A percentile compares a stretch with the other conserved stretches of the same genome.
These are phyloP conservation scores for Smittia aterrima DNA, from an alignment of 2,888 invertebrate species.

Conservation along the genomic window DNA sequence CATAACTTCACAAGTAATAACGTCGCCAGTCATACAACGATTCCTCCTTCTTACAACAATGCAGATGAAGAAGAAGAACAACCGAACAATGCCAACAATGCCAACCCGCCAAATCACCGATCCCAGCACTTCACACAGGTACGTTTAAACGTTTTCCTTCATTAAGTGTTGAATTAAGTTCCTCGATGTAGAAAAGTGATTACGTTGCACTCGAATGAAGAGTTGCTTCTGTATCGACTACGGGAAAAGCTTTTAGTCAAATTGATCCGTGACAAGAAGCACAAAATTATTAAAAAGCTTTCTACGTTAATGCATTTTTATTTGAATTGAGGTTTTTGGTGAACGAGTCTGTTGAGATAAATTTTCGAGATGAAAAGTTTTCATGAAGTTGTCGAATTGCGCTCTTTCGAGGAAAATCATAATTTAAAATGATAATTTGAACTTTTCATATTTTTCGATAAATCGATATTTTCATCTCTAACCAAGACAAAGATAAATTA, in stretches of 20 bases:
- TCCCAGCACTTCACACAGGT: slow-evolving; percentile 37
- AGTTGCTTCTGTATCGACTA: neutral
- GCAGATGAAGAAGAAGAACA: slow-evolving; percentile 24
- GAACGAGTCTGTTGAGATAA: too few relatives aligned
- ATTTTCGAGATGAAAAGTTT: neutral
- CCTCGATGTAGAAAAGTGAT: neutral
- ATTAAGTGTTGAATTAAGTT: neutral
- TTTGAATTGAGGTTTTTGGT: too few relatives aligned
- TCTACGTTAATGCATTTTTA: too few relatives aligned
- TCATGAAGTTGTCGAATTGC: too few relatives aligned
- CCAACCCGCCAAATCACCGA: neutral
- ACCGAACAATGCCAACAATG: neutral
- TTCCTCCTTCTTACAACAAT: neutral
- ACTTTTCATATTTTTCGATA: neutral
- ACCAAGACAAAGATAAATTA: neutral
- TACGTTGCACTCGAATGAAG: neutral
- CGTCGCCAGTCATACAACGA: slow-evolving; percentile 30
- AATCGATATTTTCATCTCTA: neutral
- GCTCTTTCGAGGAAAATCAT: too few relatives aligned
- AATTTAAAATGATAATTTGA: neutral
- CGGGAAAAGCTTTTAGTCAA: slow-evolving; percentile 5
- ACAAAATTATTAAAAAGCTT: neutral
- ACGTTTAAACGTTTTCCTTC: slow-evolving; percentile 5
- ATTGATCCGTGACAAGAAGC: neutral
- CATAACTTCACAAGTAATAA: slow-evolving; percentile 40